phyloP scores from a whole-genome alignment of 2,888 invertebrate species.

The Eupithecia subfuscata region DNA sequence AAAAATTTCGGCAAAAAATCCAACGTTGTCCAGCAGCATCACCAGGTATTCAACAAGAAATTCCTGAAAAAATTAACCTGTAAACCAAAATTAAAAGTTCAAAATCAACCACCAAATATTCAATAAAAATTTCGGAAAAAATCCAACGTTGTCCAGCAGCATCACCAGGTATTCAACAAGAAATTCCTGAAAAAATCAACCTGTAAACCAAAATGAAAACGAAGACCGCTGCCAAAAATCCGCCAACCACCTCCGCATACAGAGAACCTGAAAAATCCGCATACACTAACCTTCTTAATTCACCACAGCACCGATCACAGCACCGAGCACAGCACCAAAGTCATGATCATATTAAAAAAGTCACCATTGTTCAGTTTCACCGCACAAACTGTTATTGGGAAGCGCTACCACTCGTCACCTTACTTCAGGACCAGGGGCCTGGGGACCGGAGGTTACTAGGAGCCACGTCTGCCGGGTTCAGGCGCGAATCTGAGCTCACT shows the following conservation, averaged over 20 bases:
- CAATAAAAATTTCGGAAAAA: not conserved
- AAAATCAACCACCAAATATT: not conserved
- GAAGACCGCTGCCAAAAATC: not conserved
- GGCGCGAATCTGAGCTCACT: conserved; percentile 68
- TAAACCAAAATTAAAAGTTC: too few species aligned
- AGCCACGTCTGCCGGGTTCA: conserved; percentile 61
- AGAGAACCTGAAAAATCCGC: conserved; percentile 38
- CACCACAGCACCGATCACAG: conserved; percentile 50
- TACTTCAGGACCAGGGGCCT: conserved; percentile 43
- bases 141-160: not conserved
- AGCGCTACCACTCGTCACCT: conserved; percentile 48
- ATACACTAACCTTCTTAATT: conserved; percentile 60
- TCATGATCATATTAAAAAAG: conserved; percentile 56
- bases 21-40: not conserved
- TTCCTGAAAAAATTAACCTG: too few species aligned
- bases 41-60: not conserved
- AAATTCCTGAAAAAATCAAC: not conserved
- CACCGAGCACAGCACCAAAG: conserved; percentile 52
- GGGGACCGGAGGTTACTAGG: conserved; percentile 49
- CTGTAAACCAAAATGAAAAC: not conserved
- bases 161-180: not conserved
- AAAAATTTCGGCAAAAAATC: not conserved
- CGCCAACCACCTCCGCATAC: not conserved
- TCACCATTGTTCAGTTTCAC: conserved; percentile 58
- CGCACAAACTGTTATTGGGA: conserved; percentile 56